These are phyloP conservation scores for Castor canadensis DNA, from an alignment of 2,113 vertebrate species.

Conservation along the genomic window DNA sequence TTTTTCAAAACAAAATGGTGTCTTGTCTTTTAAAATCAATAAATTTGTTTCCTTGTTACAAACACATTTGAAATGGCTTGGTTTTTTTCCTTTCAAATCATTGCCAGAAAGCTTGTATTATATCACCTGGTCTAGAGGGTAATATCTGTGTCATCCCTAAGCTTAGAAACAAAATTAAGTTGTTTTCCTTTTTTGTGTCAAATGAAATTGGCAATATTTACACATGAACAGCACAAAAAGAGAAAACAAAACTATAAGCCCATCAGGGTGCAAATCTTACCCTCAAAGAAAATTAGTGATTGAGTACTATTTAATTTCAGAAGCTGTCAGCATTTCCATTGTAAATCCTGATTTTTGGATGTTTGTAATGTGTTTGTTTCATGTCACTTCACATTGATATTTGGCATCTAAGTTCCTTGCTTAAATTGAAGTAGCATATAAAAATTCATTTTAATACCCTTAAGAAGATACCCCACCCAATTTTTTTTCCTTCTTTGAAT, in stretches of 20 bases:
- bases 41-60: conserved; percentile 92
- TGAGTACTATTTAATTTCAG: conserved; percentile 57
- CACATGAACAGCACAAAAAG: conserved; percentile 68
- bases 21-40: conserved; percentile 94
- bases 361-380: conserved; percentile 54
- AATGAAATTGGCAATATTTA: conserved; percentile 66
- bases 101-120: not conserved
- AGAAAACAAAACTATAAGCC: conserved; percentile 74
- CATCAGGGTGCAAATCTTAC: conserved; percentile 52
- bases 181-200: conserved; percentile 68
- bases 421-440: conserved; percentile 57
- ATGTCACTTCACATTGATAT: conserved; percentile 61
- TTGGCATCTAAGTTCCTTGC: conserved; percentile 49
- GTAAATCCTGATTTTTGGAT: conserved; percentile 56
- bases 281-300: conserved; percentile 58
- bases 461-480: not conserved
- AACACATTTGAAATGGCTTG: conserved; percentile 77
- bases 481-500: conserved; percentile 15
- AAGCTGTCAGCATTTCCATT: conserved; percentile 62
- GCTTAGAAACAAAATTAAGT: conserved; percentile 64
- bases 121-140: not conserved
- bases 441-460: conserved; percentile 53
- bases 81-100: conserved; percentile 36
- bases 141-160: conserved; percentile 6
- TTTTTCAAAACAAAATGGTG: conserved; percentile 93